Evolutionary conservation across 2,888 invertebrate genomes (phyloP), one percentile per base, ranked within the genome.

Genomic region (Calameuta filiformis): DNA sequence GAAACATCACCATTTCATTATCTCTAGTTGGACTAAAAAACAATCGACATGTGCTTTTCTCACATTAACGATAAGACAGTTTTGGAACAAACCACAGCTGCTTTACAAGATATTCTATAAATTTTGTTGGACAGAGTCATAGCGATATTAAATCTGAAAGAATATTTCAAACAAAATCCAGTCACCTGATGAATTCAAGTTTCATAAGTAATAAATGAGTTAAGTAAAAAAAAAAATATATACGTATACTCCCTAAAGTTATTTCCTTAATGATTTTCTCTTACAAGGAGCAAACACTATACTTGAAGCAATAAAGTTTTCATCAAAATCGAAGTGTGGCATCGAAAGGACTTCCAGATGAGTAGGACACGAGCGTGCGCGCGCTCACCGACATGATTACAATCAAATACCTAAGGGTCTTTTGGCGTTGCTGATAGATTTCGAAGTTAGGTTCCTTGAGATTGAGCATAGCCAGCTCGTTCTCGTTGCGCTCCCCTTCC

Each of bases 401-500:
- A 56, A 73, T 34, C 35, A 82, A 78, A 77, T 88, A 93, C 93
- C 96, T 95, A 69, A 97, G 93, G 85, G 95, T 95, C 90, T 96
- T 97, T 88, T 96, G 96, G 35, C 97, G 93, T 81, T 96, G 95
- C 87, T 95, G 95, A 91, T 96, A 97, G 75, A 96, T 94, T 75
- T 95, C 94, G 89, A 95, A 97, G 91, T 95, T 96, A 73, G 94
- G 91, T 81, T 93, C 94, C 88, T 93, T 93, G 82, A 96, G 92
- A 89, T 93, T 93, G 82, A 95, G 92, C 89, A 95, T 94, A 35
- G 93, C 87, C 80, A 97, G 92, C 89, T 96, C 96, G 77, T 94
- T 95, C 87, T 96, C 95, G 79, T 96, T 96, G 87, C 96, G 94
- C 90, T 97, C 97, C 37, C 95, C 94, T 90, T 97, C 97, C 97